Conservation (phyloP, 2,888 invertebrate genomes). For the Nomada fucata region DNA sequence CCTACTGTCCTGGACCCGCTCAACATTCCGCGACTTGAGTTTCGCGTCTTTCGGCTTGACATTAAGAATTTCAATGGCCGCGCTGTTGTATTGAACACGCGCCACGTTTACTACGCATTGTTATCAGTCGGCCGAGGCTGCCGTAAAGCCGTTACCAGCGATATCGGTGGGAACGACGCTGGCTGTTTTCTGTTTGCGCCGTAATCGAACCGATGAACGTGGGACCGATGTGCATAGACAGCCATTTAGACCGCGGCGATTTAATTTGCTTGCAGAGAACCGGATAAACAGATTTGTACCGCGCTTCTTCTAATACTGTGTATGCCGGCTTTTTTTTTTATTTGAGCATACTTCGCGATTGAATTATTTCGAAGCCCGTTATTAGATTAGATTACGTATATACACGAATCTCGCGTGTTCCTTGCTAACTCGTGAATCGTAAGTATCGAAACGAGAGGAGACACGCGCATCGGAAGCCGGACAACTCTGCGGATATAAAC, state of each 20-base stretch:
- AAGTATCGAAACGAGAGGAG: too few species aligned
- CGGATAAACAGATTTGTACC: background rate
- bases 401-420: too few species aligned
- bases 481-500: too few species aligned
- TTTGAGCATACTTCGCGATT: too few species aligned
- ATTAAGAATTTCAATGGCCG: conserved; percentile 46
- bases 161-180: background rate
- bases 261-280: background rate
- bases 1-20: conserved; percentile 64
- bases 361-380: too few species aligned
- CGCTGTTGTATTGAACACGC: background rate
- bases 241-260: background rate
- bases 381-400: too few species aligned
- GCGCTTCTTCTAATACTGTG: too few species aligned
- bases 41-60: conserved; percentile 5
- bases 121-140: background rate
- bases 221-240: background rate
- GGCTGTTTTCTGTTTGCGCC: background rate
- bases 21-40: conserved; percentile 50
- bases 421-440: too few species aligned
- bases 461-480: too few species aligned
- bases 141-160: background rate
- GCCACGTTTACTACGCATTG: background rate
- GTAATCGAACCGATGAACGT: background rate
- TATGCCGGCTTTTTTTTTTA: too few species aligned